These are phyloP conservation scores for Dastarcus helophoroides DNA, from an alignment of 2,888 invertebrate species.

Conservation along the genomic window DNA sequence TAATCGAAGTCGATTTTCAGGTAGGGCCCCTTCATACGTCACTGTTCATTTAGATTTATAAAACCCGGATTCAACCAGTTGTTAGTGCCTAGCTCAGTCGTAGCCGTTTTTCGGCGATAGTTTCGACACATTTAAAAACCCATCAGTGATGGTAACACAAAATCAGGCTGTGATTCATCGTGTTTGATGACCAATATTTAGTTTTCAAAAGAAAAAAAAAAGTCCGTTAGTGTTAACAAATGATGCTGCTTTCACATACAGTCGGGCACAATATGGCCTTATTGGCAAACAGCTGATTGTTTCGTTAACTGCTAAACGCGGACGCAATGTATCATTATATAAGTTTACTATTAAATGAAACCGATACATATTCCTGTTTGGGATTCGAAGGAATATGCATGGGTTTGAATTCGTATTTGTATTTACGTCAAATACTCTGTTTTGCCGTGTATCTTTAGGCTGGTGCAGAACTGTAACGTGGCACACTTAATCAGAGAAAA, in stretches of 20 bases:
- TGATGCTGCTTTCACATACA: slow-evolving; percentile 25
- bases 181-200: slow-evolving; percentile 39
- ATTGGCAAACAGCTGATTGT: slow-evolving; percentile 21
- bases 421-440: too few relatives aligned
- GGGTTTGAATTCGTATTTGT: too few relatives aligned
- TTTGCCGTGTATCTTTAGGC: too few relatives aligned
- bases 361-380: too few relatives aligned
- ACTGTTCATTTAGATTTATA: slow-evolving; percentile 2
- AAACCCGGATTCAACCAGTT: slow-evolving; percentile 37
- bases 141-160: slow-evolving; percentile 29
- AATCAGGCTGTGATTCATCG: slow-evolving; percentile 44
- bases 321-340: slow-evolving; percentile 2
- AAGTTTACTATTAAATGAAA: too few relatives aligned
- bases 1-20: too few relatives aligned
- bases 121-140: slow-evolving; percentile 25
- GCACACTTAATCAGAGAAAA: too few relatives aligned
- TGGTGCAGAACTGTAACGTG: too few relatives aligned
- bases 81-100: slow-evolving; percentile 37
- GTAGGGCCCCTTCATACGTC: slow-evolving; percentile 5
- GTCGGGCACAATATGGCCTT: slow-evolving; percentile 23
- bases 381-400: too few relatives aligned
- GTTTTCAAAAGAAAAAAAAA: too few relatives aligned
- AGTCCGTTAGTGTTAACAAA: slow-evolving; percentile 29
- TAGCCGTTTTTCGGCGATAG: slow-evolving; percentile 22
- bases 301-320: slow-evolving; percentile 9